Conservation (phyloP, 2,113 vertebrate species). For the Lota lota region DNA sequence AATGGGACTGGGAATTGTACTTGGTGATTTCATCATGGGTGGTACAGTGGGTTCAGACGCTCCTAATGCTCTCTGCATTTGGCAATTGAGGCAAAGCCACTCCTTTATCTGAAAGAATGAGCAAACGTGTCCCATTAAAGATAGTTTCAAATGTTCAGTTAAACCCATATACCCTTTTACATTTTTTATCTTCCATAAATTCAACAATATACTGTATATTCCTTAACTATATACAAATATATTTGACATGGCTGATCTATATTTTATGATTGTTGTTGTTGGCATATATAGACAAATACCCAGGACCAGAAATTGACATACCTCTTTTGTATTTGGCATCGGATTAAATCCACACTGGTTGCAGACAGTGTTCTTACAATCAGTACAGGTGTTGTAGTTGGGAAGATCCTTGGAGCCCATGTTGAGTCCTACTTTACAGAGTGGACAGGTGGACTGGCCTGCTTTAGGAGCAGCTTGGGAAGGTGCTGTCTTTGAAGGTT, state of each 20-base stretch:
- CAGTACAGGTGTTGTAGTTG: slow-evolving; percentile 90
- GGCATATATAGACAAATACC: no score
- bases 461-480: slow-evolving; percentile 34
- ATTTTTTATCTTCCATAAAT: no score
- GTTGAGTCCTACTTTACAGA: slow-evolving; percentile 90
- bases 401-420: slow-evolving; percentile 79
- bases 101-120: slow-evolving; percentile 77
- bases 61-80: slow-evolving; percentile 86
- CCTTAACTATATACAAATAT: not conserved
- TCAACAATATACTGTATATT: not conserved
- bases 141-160: no score
- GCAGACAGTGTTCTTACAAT: slow-evolving; percentile 89
- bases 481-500: slow-evolving; percentile 38
- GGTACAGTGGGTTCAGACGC: slow-evolving; percentile 72
- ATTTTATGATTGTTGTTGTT: not conserved
- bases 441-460: slow-evolving; percentile 72
- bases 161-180: slow-evolving; percentile 16
- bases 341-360: slow-evolving; percentile 98
- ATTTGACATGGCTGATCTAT: not conserved
- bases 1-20: slow-evolving; percentile 50
- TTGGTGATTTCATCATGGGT: slow-evolving; percentile 61
- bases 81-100: slow-evolving; percentile 96
- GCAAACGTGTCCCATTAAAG: no score
- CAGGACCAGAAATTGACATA: slow-evolving; percentile 35
- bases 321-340: slow-evolving; percentile 86